Evolutionary conservation across 1,140 invertebrate species (phyloP), one percentile per base, ranked within the genome.

Genomic region (Theocolax elegans): DNA sequence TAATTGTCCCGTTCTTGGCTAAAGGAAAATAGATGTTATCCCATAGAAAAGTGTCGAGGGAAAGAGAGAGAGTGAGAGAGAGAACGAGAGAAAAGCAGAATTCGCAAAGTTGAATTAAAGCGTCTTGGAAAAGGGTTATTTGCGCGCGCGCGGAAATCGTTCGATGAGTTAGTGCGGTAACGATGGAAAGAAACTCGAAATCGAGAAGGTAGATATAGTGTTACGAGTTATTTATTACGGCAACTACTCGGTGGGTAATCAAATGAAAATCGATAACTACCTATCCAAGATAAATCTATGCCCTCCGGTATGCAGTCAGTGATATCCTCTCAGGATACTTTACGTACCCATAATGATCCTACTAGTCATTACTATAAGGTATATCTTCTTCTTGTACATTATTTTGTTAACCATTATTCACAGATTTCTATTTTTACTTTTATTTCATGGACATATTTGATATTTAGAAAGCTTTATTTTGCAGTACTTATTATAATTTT

Each of bases 261-360:
- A 38, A 51, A 35, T 51, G 21, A 64, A 51, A n/a, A 64, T n/a
- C 27, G 2, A 49, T 63, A 49, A 17, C 10, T 9, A 6, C 2
- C n/a, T 0, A 51, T 13, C 4, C 1, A 40, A 40, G 27, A 40
- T 51, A 51, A 38, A 40, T 17, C 1, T 27, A 15, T 17, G 25
- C 46, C 19, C 58, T 67, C 40, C 65, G 58, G n/a, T 13, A n/a
- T 48, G 25, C 53, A 58, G 29, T 48, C 42, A 4, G 29, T 48
- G 10, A 48, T 19, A 15, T 58, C 42, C 13, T 23, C 64, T 19
- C 21, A 27, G 17, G 25, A 67, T n/a, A 21, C 56, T 31, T n/a
- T 58, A 17, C 53, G 53, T 1, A 25, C 53, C 8, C 38, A 12
- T 15, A 53, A 58, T 48, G 53, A 58, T 29, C 3, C n/a, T 13